Percentiles rank a stretch among this genome's conserved stretches.
These are phyloP conservation scores for Adoxophyes honmai DNA, from an alignment of 1,140 invertebrate species.

Conservation along the genomic window DNA sequence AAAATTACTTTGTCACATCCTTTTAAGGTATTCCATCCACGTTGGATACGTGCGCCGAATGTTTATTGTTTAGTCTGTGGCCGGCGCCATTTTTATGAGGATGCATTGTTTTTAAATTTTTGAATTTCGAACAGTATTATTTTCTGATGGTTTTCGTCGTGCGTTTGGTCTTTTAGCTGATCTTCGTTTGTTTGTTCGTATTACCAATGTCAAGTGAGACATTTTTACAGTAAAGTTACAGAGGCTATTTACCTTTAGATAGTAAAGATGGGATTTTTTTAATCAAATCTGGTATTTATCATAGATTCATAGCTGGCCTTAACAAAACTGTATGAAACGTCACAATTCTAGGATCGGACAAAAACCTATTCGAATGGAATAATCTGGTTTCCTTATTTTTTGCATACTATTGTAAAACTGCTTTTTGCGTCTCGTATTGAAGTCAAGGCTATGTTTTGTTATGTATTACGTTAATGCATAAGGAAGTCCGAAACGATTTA, in stretches of 20 bases:
- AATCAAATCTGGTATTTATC: too few species aligned
- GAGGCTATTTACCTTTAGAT: neutral
- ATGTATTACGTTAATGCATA: neutral
- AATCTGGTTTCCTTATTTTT: neutral
- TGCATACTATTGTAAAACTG: neutral
- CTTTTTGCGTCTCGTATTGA: neutral
- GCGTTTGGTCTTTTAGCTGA: too few species aligned
- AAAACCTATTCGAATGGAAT: neutral
- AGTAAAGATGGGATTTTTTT: neutral
- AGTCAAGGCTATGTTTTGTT: neutral
- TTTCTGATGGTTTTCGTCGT: too few species aligned
- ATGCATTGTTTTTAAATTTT: too few species aligned
- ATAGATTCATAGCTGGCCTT: too few species aligned
- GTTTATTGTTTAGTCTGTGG: slow-evolving; percentile 5
- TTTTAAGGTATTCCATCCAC: slow-evolving; percentile 8
- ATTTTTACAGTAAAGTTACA: neutral
- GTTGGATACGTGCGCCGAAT: neutral
- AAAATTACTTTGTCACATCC: neutral
- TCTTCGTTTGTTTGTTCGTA: neutral
- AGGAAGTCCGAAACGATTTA: neutral
- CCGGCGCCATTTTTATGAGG: slow-evolving; percentile 3
- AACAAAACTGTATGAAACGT: neutral
- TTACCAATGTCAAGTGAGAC: neutral
- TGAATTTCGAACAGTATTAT: too few species aligned
- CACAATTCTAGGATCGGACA: neutral